A percentile compares a stretch with the other conserved stretches of the same genome.
These are phyloP conservation scores for Rhodeus uyekii DNA, from an alignment of 2,797 vertebrate genomes.

Conservation along the genomic window DNA sequence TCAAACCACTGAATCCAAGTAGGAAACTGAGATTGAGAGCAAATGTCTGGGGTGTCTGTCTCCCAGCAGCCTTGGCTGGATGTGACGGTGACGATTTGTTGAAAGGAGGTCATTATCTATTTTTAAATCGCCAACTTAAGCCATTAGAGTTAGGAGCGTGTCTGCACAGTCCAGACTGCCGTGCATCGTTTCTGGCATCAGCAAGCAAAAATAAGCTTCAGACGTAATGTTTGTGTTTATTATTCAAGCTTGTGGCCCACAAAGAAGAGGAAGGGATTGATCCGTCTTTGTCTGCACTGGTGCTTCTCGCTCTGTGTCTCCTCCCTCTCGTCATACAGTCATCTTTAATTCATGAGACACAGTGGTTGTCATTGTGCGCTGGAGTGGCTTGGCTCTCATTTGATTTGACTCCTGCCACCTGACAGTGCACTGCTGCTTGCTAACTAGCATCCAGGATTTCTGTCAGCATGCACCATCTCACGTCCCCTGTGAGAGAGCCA, in stretches of 20 bases:
- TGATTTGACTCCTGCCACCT: conserved; percentile 61
- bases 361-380: conserved; percentile 58
- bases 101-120: conserved; percentile 61
- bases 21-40: conserved; percentile 20
- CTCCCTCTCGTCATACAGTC: conserved; percentile 32
- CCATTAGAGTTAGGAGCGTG: conserved; percentile 27
- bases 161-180: conserved; percentile 24
- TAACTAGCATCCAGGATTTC: conserved; percentile 53
- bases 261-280: conserved; percentile 34
- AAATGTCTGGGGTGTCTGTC: conserved; percentile 29
- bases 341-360: conserved; percentile 69
- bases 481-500: conserved; percentile 8
- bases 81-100: conserved; percentile 33
- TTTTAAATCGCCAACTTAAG: conserved; percentile 61
- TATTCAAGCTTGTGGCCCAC: conserved; percentile 16
- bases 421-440: conserved; percentile 45
- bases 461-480: conserved; percentile 26
- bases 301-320: conserved; percentile 27
- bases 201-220: conserved; percentile 4
- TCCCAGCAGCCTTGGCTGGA: conserved; percentile 30
- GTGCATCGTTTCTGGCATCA: background rate
- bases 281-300: conserved; percentile 31
- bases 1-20: conserved; percentile 32
- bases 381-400: conserved; percentile 49
- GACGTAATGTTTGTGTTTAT: conserved; percentile 7